These are phyloP conservation scores for Oreohelix idahoensis DNA, from an alignment of 1,140 invertebrate genomes.

Conservation along the genomic window DNA sequence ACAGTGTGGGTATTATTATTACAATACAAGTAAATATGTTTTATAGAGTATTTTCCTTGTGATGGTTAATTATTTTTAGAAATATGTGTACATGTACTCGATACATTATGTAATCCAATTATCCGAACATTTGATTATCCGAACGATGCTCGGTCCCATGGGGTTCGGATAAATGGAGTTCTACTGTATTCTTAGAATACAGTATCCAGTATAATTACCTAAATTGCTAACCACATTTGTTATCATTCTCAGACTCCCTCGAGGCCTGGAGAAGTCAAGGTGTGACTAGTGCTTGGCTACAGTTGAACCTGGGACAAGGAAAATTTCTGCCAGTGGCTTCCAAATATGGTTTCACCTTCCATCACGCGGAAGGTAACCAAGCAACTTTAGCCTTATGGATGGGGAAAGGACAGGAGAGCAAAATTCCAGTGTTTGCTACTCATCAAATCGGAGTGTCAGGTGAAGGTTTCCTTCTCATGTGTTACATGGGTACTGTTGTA, in stretches of 20 bases:
- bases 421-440: slow-evolving; percentile 85
- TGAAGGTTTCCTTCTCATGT: slow-evolving; percentile 30
- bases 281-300: not conserved
- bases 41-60: too few relatives aligned
- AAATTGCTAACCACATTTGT: not conserved
- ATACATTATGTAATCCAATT: too few relatives aligned
- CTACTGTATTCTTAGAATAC: too few relatives aligned
- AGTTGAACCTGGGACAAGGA: not conserved
- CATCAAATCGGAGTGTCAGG: slow-evolving; percentile 80
- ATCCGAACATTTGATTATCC: too few relatives aligned
- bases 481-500: not conserved
- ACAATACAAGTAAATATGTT: too few relatives aligned
- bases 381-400: slow-evolving; percentile 88
- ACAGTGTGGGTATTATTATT: too few relatives aligned
- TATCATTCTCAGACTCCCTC: slow-evolving; percentile 3
- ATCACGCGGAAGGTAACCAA: slow-evolving; percentile 86
- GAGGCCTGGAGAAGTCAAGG: not conserved
- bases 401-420: slow-evolving; percentile 76
- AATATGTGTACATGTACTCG: too few relatives aligned
- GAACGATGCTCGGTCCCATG: too few relatives aligned
- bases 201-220: too few relatives aligned
- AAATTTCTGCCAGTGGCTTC: slow-evolving; percentile 54
- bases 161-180: too few relatives aligned
- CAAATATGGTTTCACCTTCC: slow-evolving; percentile 86
- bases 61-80: too few relatives aligned